Base-by-base conservation (phyloP, 2,797 vertebrate genomes). In the Sternotherus odoratus region DNA sequence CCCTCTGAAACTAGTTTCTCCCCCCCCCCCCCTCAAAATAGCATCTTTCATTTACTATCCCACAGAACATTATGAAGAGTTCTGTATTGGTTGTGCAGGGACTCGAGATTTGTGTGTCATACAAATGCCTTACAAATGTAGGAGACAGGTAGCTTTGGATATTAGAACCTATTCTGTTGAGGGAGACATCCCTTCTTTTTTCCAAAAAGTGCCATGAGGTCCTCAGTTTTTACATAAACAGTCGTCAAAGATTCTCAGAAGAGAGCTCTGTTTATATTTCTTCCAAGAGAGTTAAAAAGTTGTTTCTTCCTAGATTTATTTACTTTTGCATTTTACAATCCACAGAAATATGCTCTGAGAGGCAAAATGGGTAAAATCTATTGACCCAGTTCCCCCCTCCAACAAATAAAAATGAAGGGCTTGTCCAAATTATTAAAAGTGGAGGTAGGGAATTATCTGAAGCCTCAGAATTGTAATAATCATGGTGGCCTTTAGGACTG, bases 401-500 rank as follows among this genome's bases (percentile, higher is more conserved):
- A 23, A 69, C 19, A 69, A 69, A 39, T 69, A 39, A 36, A 69
- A 75, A 75, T 48, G 24, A 56, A n/a, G 80, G 87, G 11, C 79
- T 88, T 0, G 39, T 88, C 88, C 82, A 83, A 96, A 80, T 85
- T 90, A 54, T 53, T 39, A 72, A 77, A 66, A 48, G 48, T 77
- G 82, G 92, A 94, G 21, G 11, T 28, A 77, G 54, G n/a, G 63
- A 80, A 57, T 92, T 84, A 80, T 53, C 89, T 72, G 78, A 88
- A 88, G 48, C 49, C 46, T 91, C 91, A 63, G 74, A 23, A 89
- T 92, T 94, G n/a, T 21, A 88, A 57, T 33, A 53, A 75, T 48
- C 82, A 88, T 81, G 49, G 57, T 90, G 87, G 75, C 94, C 93
- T 87, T 92, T 36, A 51, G 84, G 54, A 43, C 23, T 95, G 86